phyloP scores from a whole-genome alignment of 2,888 invertebrate genomes.

The Diaperis boleti region DNA sequence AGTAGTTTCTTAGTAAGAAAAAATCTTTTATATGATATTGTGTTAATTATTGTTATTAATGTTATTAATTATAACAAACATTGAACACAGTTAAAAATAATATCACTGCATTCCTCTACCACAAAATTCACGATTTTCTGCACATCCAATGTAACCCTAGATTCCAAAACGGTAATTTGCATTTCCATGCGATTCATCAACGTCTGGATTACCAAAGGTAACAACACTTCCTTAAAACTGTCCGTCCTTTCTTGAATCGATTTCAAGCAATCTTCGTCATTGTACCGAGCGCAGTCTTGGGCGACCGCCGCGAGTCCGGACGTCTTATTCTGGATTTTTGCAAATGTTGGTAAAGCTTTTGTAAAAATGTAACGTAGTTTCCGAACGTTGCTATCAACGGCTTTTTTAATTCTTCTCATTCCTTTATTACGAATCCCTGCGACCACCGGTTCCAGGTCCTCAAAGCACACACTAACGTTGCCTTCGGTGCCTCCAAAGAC shows the following conservation, averaged over 20 bases:
- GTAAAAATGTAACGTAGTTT: background rate
- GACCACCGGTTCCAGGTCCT: background rate
- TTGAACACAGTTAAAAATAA: slow-evolving; percentile 5
- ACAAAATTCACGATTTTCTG: slow-evolving; percentile 9
- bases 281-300: background rate
- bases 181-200: slow-evolving; percentile 11
- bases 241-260: background rate
- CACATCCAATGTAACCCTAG: background rate
- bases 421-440: background rate
- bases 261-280: background rate
- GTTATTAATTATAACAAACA: slow-evolving; percentile 4
- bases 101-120: background rate
- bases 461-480: slow-evolving; percentile 2
- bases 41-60: too few species aligned
- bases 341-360: background rate
- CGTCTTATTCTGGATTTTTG: background rate
- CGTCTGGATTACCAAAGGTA: slow-evolving; percentile 1
- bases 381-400: background rate
- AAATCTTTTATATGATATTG: too few species aligned
- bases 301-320: background rate
- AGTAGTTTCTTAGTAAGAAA: too few species aligned
- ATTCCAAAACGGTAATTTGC: slow-evolving; percentile 1
- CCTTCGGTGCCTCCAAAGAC: background rate
- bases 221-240: background rate
- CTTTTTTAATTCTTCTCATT: background rate